Evolutionary conservation across 2,797 vertebrate species (phyloP).

Genomic region (Hozukius guyotensis): DNA sequence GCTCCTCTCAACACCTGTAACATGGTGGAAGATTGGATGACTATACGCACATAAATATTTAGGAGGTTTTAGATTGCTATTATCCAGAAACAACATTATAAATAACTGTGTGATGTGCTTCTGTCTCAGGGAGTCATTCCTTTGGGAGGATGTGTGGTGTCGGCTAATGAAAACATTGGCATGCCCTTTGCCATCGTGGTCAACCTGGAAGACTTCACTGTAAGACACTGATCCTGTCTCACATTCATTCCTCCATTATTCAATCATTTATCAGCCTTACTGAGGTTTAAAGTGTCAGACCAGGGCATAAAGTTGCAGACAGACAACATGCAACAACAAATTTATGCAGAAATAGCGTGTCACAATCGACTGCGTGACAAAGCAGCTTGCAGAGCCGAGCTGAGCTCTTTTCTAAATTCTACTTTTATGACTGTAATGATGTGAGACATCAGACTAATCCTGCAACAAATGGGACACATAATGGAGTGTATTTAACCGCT

Average conservation of each 20-base stretch:
- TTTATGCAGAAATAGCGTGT: neutral
- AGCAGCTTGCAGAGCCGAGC: neutral
- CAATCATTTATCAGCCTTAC: neutral
- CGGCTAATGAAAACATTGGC: conserved; percentile 88
- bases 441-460: conserved; percentile 1
- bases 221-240: conserved; percentile 68
- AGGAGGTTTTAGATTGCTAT: neutral
- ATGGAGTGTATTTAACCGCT: neutral
- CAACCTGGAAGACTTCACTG: conserved; percentile 94
- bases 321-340: neutral
- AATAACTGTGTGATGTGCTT: neutral
- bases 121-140: conserved; percentile 92
- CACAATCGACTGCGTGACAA: neutral
- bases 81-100: neutral
- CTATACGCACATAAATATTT: neutral
- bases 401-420: neutral
- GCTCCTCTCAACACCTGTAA: neutral
- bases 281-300: neutral
- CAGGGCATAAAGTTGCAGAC: neutral
- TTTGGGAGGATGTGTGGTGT: conserved; percentile 92
- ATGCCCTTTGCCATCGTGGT: conserved; percentile 96
- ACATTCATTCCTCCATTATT: neutral
- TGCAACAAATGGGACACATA: neutral
- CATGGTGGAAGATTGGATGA: neutral
- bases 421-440: neutral